Conservation (phyloP, 2,113 vertebrate species). For the Mixornis gularis region DNA sequence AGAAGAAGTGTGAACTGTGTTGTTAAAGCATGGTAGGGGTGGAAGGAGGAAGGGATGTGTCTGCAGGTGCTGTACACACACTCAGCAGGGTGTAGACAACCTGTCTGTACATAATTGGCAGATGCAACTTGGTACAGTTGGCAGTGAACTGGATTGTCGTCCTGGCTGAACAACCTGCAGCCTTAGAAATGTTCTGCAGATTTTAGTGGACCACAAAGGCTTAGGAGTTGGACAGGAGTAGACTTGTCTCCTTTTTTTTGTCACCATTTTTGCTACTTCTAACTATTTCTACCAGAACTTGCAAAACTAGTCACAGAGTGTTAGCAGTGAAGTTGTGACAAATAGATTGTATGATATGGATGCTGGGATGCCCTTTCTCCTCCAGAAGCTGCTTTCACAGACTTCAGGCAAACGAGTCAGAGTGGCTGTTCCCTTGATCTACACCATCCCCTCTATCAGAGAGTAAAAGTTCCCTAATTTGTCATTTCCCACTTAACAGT, state of each 20-base stretch:
- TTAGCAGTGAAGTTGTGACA: not conserved
- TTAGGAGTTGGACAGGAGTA: not conserved
- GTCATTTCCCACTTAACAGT: not conserved
- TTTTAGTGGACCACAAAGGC: not conserved
- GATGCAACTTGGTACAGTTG: not conserved
- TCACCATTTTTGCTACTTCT: not conserved
- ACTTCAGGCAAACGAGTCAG: not conserved
- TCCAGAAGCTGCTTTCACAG: not conserved
- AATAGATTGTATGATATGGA: not conserved
- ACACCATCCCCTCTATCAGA: not conserved
- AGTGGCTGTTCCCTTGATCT: not conserved
- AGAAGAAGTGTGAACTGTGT: fast-evolving
- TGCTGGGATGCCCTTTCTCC: not conserved
- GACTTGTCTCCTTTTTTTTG: not conserved
- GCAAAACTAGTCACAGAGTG: not conserved
- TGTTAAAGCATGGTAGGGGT: not conserved
- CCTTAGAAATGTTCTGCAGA: not conserved
- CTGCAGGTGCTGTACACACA: not conserved
- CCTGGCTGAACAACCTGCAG: not conserved
- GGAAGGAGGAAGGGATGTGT: not conserved
- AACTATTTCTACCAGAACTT: not conserved
- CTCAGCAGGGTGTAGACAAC: not conserved
- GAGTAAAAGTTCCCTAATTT: not conserved
- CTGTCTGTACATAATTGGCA: not conserved
- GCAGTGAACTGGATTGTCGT: not conserved